Percentiles rank a stretch among this genome's conserved stretches.
Conservation (phyloP, 2,797 vertebrate genomes). For the Eidolon dupreanum region DNA sequence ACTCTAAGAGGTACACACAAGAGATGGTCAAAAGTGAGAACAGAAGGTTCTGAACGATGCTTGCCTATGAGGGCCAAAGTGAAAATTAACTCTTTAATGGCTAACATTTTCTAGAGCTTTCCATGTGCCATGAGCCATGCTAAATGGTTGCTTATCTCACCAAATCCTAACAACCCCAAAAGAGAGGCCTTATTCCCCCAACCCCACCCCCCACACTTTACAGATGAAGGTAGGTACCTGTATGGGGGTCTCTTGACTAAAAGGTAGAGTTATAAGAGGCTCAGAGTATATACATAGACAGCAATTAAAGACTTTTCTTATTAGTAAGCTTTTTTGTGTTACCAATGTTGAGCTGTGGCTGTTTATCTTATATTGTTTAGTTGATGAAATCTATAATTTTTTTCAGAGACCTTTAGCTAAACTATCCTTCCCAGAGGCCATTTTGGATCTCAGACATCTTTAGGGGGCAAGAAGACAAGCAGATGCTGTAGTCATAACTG, state of each 20-base stretch:
- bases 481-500: not conserved
- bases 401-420: not conserved
- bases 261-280: not conserved
- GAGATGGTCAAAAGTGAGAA: not conserved
- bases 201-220: not conserved
- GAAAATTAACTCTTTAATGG: not conserved
- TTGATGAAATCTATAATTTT: not conserved
- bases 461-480: not conserved
- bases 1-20: not conserved
- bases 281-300: not conserved
- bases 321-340: not conserved
- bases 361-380: not conserved
- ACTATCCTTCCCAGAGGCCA: not conserved
- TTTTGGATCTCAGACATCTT: not conserved
- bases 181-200: not conserved
- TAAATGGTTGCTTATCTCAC: not conserved
- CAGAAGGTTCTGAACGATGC: not conserved
- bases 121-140: not conserved
- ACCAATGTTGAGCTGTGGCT: not conserved
- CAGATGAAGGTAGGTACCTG: not conserved
- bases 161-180: not conserved
- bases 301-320: not conserved
- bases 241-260: not conserved
- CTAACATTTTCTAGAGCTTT: constrained; percentile 1
- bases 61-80: not conserved